phyloP scores from a whole-genome alignment of 2,888 invertebrate genomes.

The Drosophila demipolita region DNA sequence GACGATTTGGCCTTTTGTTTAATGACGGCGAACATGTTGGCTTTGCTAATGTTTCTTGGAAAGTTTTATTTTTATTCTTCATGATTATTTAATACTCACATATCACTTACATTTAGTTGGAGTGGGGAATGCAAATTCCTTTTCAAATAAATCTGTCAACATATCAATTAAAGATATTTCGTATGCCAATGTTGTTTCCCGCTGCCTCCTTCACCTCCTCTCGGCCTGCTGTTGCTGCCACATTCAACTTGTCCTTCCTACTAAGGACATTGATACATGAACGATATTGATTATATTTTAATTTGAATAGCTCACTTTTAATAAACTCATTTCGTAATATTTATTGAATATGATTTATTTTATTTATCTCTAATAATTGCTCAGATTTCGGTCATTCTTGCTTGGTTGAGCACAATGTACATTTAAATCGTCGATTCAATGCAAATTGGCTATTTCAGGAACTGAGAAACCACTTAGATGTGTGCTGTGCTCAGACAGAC shows the following conservation, averaged over 20 bases:
- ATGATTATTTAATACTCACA: background rate
- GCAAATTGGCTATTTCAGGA: background rate
- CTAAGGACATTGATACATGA: background rate
- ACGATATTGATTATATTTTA: slow-evolving; percentile 2
- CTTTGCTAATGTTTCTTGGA: background rate
- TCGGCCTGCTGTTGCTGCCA: background rate
- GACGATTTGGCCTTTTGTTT: background rate
- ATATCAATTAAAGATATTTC: slow-evolving; percentile 7
- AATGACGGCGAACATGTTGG: background rate
- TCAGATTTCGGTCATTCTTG: background rate
- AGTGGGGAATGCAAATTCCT: background rate
- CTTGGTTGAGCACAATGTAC: too few relatives aligned
- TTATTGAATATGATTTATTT: background rate
- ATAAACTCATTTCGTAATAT: background rate
- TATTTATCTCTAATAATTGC: background rate
- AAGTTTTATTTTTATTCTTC: background rate
- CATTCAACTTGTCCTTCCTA: background rate
- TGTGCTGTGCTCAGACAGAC: background rate
- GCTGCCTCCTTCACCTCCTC: background rate
- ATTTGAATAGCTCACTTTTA: slow-evolving; percentile 7
- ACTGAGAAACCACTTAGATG: background rate
- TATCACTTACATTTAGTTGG: background rate
- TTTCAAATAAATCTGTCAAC: slow-evolving; percentile 7
- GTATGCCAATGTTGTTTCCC: background rate
- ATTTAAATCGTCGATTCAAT: background rate